Base-by-base conservation (phyloP, 2,113 vertebrate species). In the Cichladusa arquata region DNA sequence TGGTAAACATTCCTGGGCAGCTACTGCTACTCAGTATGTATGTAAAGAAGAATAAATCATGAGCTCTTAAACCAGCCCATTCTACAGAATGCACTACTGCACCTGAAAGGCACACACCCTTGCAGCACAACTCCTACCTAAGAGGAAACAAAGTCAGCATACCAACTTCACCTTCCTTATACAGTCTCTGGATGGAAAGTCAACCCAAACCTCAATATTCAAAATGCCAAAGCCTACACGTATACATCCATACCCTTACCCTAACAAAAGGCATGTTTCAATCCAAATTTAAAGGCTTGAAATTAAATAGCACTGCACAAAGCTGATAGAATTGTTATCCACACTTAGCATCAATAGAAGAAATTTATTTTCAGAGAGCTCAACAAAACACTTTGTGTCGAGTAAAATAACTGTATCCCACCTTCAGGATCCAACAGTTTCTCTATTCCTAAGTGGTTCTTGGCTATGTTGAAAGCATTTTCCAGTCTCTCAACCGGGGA, bases 361-460 rank as follows among this genome's bases (percentile, higher is more conserved):
- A 69, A 36, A 71, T 66, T 65, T 88, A 5, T 56, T 62, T 44
- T 6, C 76, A 31, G 19, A 85, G 6, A 87, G 7, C 4, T 65
- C 33, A 85, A 42, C n/a, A 80, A 90, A 81, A 56, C 33, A 9
- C 26, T 83, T 89, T 31, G 25, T 33, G 38, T 64, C 31, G 25
- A 92, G 17, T 50, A 53, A 48, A 65, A 62, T 33, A 51, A 93
- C 64, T 90, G 31, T 77, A 64, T 33, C 80, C 19, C 98, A 99
- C 99, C 99, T 99, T 99, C 99, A 82, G 99, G 98, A 96, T 99
- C 99, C 94, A 99, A 97, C 2, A 99, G 98, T 92, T 98, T 99
- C 94, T 99, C 99, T 64, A 99, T 99, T 90, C 98, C 98, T 93
- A 99, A 96, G 51, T 99, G 98, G 61, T 98, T 98, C 94, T 99